Evolutionary conservation across 2,888 invertebrate species (phyloP).

Genomic region (Diplazon laetatorius): DNA sequence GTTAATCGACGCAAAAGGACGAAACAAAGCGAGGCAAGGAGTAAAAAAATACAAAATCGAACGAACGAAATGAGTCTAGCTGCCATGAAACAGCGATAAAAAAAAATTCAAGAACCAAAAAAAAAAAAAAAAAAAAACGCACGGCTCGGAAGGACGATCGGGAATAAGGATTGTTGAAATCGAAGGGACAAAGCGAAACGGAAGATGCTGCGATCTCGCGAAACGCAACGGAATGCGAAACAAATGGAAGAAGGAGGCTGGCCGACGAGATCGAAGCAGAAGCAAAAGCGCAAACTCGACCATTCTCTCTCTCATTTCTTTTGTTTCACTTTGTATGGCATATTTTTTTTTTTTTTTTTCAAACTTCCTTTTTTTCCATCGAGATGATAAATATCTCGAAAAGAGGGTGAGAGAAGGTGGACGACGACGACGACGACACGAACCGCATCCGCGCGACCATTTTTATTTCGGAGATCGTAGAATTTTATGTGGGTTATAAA

Average conservation of each 20-base stretch:
- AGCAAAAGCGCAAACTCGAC: conserved; percentile 28
- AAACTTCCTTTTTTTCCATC: conserved; percentile 2
- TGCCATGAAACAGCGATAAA: conserved; percentile 48
- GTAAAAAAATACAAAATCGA: conserved; percentile 25
- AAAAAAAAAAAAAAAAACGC: conserved; percentile 16
- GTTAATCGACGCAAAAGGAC: conserved; percentile 46
- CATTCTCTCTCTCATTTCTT: conserved; percentile 23
- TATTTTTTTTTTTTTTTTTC: conserved; percentile 19
- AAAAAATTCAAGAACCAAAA: conserved; percentile 36
- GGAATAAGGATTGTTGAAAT: conserved; percentile 6
- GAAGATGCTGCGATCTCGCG: conserved; percentile 44
- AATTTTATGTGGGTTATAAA: conserved; percentile 61
- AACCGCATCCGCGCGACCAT: conserved; percentile 47
- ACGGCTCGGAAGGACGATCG: conserved; percentile 26
- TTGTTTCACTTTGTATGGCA: conserved; percentile 43
- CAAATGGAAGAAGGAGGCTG: conserved; percentile 53
- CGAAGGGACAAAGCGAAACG: conserved; percentile 41
- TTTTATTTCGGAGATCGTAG: conserved; percentile 57
- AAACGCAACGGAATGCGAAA: conserved; percentile 36
- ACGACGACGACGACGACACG: conserved; percentile 18
- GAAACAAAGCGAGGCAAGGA: background rate
- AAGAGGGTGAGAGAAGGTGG: conserved; percentile 26
- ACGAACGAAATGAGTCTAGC: conserved; percentile 50
- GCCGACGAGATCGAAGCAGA: conserved; percentile 8
- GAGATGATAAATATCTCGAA: conserved; percentile 39